phyloP scores from a whole-genome alignment of 2,888 invertebrate genomes.

The Orthonychiurus folsomi region DNA sequence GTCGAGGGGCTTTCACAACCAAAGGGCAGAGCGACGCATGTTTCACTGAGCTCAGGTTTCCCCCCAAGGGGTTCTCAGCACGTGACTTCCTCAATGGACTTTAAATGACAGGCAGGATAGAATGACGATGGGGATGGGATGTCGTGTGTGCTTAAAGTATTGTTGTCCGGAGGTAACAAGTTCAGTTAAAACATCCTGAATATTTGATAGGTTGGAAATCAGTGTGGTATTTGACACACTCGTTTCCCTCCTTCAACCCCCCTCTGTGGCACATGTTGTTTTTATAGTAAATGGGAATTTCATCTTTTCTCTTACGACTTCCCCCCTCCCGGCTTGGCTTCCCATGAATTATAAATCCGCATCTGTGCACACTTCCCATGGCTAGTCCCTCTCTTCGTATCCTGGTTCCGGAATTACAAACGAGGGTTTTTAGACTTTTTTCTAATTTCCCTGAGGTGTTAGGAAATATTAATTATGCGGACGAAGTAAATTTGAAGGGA shows the following conservation, averaged over 20 bases:
- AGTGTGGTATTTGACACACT: conserved; percentile 11
- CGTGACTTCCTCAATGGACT: not conserved
- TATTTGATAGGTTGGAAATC: conserved; percentile 24
- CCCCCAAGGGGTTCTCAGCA: not conserved
- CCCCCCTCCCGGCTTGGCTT: not conserved
- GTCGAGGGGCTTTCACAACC: no score
- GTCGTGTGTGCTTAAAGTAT: not conserved
- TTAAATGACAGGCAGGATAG: not conserved
- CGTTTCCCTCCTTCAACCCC: not conserved
- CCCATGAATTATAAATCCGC: conserved; percentile 1
- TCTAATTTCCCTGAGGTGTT: no score
- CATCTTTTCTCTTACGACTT: not conserved
- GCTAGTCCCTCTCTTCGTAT: no score
- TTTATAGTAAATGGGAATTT: conserved; percentile 27
- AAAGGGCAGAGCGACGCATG: no score
- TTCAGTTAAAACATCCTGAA: conserved; percentile 32
- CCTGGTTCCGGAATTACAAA: not conserved
- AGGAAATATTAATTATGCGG: no score
- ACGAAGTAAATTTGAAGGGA: no score
- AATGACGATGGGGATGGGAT: not conserved
- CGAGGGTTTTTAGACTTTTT: no score
- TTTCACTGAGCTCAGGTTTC: not conserved
- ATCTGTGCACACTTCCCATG: not conserved
- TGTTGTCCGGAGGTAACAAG: not conserved
- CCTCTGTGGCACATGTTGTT: conserved; percentile 30